Conservation (phyloP, 1,140 invertebrate species). For the Schlechtendalia chinensis region DNA sequence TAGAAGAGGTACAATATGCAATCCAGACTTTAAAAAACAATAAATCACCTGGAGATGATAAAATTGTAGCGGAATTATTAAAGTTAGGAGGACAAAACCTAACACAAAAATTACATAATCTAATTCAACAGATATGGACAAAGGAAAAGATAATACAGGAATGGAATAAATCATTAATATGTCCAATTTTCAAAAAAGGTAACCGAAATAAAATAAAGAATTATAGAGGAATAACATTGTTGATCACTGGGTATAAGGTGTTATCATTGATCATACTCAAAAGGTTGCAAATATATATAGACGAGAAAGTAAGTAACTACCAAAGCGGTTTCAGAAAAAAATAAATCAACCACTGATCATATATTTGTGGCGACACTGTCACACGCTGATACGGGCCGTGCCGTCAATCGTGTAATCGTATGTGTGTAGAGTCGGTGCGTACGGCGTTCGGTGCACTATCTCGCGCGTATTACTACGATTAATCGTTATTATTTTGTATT, state of each 20-base stretch:
- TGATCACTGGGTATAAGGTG: not conserved
- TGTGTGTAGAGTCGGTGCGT: too few relatives aligned
- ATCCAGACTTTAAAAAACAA: slow-evolving; percentile 4
- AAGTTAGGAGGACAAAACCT: slow-evolving; percentile 23
- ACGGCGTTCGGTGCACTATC: too few relatives aligned
- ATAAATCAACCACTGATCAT: too few relatives aligned
- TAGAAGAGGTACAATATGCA: not conserved
- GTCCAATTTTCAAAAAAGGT: too few relatives aligned
- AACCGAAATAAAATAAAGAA: not conserved
- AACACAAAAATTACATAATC: slow-evolving; percentile 24
- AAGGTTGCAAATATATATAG: too few relatives aligned
- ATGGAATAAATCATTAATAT: too few relatives aligned
- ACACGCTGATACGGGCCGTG: too few relatives aligned
- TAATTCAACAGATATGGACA: slow-evolving; percentile 41
- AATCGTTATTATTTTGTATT: too few relatives aligned
- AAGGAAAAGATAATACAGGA: slow-evolving; percentile 46
- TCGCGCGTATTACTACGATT: too few relatives aligned
- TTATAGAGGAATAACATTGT: not conserved
- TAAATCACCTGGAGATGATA: slow-evolving; percentile 5
- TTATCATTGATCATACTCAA: slow-evolving; percentile 1
- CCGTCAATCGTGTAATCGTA: too few relatives aligned
- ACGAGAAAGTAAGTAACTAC: not conserved
- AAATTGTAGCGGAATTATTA: not conserved
- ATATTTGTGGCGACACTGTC: too few relatives aligned
- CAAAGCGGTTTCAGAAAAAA: too few relatives aligned